These are phyloP conservation scores for Physocephala rufipes DNA, from an alignment of 2,888 invertebrate species.

Conservation along the genomic window DNA sequence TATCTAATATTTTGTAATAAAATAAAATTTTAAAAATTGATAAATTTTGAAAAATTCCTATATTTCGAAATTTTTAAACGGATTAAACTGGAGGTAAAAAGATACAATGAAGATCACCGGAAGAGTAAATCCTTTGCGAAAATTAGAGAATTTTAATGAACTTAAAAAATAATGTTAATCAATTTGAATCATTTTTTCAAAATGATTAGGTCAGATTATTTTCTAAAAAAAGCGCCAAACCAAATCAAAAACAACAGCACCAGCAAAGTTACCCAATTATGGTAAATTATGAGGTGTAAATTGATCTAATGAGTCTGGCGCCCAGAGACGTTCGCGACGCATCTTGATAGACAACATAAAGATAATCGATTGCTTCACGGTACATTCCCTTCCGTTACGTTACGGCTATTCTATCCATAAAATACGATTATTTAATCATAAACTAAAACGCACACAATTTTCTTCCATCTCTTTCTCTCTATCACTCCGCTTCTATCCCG, in stretches of 20 bases:
- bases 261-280: neutral
- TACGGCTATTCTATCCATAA: conserved; percentile 10
- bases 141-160: too few relatives aligned
- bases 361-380: conserved; percentile 1
- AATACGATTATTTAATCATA: conserved; percentile 25
- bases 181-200: too few relatives aligned
- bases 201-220: too few relatives aligned
- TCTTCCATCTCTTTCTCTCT: neutral
- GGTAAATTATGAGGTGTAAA: conserved; percentile 12
- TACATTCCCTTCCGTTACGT: conserved; percentile 10
- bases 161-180: too few relatives aligned
- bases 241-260: neutral
- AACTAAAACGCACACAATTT: conserved; percentile 9
- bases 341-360: conserved; percentile 8
- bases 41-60: too few relatives aligned
- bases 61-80: too few relatives aligned
- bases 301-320: conserved; percentile 16
- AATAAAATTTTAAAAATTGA: too few relatives aligned
- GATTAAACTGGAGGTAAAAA: too few relatives aligned
- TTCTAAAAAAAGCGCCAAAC: too few relatives aligned
- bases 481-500: conserved; percentile 10
- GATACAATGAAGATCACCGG: too few relatives aligned
- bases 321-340: neutral
- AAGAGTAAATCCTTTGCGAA: too few relatives aligned
- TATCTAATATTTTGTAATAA: too few relatives aligned